A percentile compares a stretch with the other conserved stretches of the same genome.
Conservation (phyloP, 2,888 invertebrate species). For the Yponomeuta evonymella region DNA sequence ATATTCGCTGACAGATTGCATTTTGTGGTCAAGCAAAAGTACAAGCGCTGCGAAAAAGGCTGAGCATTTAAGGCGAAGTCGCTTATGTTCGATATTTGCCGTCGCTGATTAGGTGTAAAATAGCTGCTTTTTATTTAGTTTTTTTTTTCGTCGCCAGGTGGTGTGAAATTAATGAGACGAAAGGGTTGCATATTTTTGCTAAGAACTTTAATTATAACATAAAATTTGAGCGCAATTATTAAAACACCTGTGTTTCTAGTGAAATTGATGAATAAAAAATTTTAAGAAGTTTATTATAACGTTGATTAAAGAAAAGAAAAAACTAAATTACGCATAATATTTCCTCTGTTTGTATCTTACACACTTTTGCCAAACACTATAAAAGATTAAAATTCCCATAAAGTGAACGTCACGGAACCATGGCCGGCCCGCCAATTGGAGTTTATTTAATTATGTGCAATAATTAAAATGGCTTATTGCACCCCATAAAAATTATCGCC, state of each 20-base stretch:
- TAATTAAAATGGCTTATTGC: conserved; percentile 9
- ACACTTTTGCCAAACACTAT: conserved; percentile 6
- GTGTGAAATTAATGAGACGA: too few relatives aligned
- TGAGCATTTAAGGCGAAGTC: background rate
- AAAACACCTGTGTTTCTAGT: too few relatives aligned
- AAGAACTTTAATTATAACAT: too few relatives aligned
- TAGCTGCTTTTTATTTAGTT: too few relatives aligned
- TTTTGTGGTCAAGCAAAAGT: background rate
- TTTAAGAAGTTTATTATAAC: too few relatives aligned
- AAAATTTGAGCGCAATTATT: too few relatives aligned
- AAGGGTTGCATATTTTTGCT: too few relatives aligned
- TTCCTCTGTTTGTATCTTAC: conserved; percentile 18
- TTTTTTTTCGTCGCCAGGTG: too few relatives aligned
- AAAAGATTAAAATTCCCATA: conserved; percentile 2
- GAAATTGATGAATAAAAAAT: too few relatives aligned
- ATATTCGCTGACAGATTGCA: background rate
- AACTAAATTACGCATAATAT: background rate
- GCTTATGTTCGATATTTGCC: background rate
- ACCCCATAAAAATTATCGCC: conserved; percentile 6
- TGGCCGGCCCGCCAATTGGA: conserved; percentile 13
- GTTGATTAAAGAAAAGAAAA: too few relatives aligned
- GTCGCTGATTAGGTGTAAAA: too few relatives aligned
- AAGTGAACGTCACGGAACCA: conserved; percentile 16
- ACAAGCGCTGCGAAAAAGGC: background rate
- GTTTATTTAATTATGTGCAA: conserved; percentile 13